These are phyloP conservation scores for Nothoprocta pentlandii DNA, from an alignment of 2,113 vertebrate genomes.

Conservation along the genomic window DNA sequence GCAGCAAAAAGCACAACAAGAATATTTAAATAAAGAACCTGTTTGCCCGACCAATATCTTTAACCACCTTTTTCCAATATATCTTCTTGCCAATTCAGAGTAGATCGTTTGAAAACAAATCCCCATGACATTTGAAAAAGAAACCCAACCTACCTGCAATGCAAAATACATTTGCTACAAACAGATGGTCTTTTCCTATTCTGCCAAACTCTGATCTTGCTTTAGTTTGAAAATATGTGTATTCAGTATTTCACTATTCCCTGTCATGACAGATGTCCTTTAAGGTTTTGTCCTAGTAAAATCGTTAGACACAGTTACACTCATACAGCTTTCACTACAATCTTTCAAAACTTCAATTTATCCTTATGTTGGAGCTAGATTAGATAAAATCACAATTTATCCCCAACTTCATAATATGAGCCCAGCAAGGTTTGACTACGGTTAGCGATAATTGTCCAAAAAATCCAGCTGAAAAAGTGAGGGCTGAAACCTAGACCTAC, in stretches of 20 bases:
- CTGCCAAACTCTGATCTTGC: neutral
- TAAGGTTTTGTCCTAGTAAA: constrained; percentile 70
- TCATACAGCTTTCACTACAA: constrained; percentile 34
- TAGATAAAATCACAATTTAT: constrained; percentile 75
- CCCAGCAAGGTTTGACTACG: neutral
- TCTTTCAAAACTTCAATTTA: constrained; percentile 64
- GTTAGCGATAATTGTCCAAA: neutral
- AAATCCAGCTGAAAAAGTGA: constrained; percentile 3
- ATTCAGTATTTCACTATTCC: neutral
- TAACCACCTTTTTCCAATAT: neutral
- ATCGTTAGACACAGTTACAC: constrained; percentile 61
- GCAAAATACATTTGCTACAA: neutral
- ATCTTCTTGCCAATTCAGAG: neutral
- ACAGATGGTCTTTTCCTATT: neutral
- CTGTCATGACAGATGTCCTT: constrained; percentile 55
- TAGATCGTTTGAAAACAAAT: neutral
- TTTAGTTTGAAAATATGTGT: neutral
- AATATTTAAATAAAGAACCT: neutral
- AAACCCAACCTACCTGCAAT: neutral
- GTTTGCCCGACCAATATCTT: neutral
- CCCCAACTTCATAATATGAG: constrained; percentile 39
- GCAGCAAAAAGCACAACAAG: neutral
- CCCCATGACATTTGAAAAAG: neutral
- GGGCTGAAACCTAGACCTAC: neutral
- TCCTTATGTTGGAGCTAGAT: constrained; percentile 44